Percentiles rank a stretch among this genome's conserved stretches.
Evolutionary conservation across 2,888 invertebrate genomes (phyloP).

Genomic region (Phyllotreta striolata): DNA sequence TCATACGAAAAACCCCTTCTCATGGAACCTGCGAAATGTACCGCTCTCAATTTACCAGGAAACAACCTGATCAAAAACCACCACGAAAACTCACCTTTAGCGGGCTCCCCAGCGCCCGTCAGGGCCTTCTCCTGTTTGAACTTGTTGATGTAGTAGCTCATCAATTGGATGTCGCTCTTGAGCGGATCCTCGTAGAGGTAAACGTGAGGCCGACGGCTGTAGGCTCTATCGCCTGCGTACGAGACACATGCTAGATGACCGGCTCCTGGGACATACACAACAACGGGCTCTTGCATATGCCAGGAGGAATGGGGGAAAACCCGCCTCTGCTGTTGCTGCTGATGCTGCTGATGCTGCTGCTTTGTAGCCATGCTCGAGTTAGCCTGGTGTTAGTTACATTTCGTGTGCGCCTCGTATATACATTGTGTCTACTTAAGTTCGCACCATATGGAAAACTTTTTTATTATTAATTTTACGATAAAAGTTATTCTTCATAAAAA

Average conservation of each 20-base stretch:
- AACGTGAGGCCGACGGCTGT: slow-evolving; percentile 76
- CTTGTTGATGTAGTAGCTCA: slow-evolving; percentile 87
- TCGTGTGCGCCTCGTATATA: too few species aligned
- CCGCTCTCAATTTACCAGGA: neutral
- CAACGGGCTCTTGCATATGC: slow-evolving; percentile 1
- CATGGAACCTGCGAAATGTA: too few species aligned
- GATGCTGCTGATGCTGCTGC: too few species aligned
- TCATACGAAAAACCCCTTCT: too few species aligned
- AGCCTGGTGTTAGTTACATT: too few species aligned
- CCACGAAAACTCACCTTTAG: slow-evolving; percentile 34
- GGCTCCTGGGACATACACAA: slow-evolving; percentile 66
- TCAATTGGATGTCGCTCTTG: slow-evolving; percentile 84
- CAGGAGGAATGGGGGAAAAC: slow-evolving; percentile 25
- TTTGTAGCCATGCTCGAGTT: too few species aligned
- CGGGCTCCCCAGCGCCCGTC: slow-evolving; percentile 26
- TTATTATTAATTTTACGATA: too few species aligned
- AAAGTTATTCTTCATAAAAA: too few species aligned
- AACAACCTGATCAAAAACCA: neutral
- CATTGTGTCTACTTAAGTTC: too few species aligned
- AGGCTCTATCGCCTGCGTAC: slow-evolving; percentile 83
- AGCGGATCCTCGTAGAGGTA: slow-evolving; percentile 72
- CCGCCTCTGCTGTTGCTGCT: too few species aligned
- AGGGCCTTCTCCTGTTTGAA: slow-evolving; percentile 63
- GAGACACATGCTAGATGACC: slow-evolving; percentile 85
- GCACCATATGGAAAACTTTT: too few species aligned